These are phyloP conservation scores for Dorcus parallelipipedus DNA, from an alignment of 2,888 invertebrate species.

Conservation along the genomic window DNA sequence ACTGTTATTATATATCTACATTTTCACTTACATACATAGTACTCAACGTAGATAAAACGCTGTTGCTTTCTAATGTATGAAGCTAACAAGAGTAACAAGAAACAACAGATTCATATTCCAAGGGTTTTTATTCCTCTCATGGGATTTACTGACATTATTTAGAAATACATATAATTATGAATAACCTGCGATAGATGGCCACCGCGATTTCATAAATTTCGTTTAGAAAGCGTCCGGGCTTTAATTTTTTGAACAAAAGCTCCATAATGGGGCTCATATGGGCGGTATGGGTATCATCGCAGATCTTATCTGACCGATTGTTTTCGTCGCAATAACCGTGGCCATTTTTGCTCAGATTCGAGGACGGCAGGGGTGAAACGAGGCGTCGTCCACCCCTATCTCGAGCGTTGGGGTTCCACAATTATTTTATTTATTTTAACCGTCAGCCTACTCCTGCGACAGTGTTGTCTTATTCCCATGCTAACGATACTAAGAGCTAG, in stretches of 20 bases:
- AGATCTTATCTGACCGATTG: conserved; percentile 13
- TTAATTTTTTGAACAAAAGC: conserved; percentile 24
- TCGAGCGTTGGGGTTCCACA: conserved; percentile 29
- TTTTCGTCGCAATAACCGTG: conserved; percentile 11
- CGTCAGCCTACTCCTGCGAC: conserved; percentile 31
- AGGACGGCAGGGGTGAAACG: conserved; percentile 1
- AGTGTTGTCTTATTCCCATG: conserved; percentile 34
- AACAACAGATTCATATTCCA: too few species aligned
- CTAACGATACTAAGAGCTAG: conserved; percentile 22
- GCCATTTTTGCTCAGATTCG: conserved; percentile 4
- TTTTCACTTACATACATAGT: too few species aligned
- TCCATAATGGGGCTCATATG: conserved; percentile 24
- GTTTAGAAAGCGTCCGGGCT: too few species aligned
- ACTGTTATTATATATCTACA: too few species aligned
- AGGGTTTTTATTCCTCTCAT: too few species aligned
- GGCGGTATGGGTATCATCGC: conserved; percentile 16
- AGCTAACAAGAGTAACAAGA: too few species aligned
- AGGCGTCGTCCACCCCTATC: conserved; percentile 28
- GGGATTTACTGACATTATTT: too few species aligned
- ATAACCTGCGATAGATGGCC: too few species aligned
- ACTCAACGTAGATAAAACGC: too few species aligned
- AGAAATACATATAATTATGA: too few species aligned
- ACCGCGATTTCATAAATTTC: too few species aligned
- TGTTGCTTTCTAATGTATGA: too few species aligned
- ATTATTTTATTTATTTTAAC: conserved; percentile 42